These are phyloP conservation scores for Eumerus sabulonum DNA, from an alignment of 2,888 invertebrate species.

Conservation along the genomic window DNA sequence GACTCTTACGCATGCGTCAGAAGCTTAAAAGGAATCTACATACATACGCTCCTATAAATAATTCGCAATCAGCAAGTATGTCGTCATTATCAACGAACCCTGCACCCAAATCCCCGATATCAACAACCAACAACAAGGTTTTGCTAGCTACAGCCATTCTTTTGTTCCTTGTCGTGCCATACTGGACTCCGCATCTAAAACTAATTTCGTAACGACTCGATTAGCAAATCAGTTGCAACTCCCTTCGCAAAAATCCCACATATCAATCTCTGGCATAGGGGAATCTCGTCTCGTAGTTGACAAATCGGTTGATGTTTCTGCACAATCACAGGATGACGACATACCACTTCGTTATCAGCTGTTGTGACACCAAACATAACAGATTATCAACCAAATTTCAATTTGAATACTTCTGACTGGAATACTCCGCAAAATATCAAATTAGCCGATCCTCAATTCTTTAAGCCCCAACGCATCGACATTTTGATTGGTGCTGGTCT, in stretches of 20 bases:
- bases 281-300: constrained; percentile 35
- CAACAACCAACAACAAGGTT: constrained; percentile 27
- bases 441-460: constrained; percentile 61
- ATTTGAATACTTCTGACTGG: constrained; percentile 34
- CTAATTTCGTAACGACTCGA: constrained; percentile 35
- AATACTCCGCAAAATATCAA: constrained; percentile 48
- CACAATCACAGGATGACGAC: background rate
- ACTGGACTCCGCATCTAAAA: constrained; percentile 50
- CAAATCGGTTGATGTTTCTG: background rate
- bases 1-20: background rate
- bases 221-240: constrained; percentile 50
- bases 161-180: constrained; percentile 47
- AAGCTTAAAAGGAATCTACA: constrained; percentile 1
- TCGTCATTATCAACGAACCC: constrained; percentile 12
- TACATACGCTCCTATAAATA: background rate
- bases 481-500: constrained; percentile 34
- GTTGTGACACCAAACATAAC: constrained; percentile 45
- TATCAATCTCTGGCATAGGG: constrained; percentile 45
- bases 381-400: constrained; percentile 50
- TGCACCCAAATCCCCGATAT: constrained; percentile 7
- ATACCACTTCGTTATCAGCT: constrained; percentile 27
- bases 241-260: constrained; percentile 21
- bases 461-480: constrained; percentile 13
- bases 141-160: constrained; percentile 40
- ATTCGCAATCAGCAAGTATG: constrained; percentile 14